Percentiles rank a stretch among this genome's conserved stretches.
phyloP scores from a whole-genome alignment of 2,888 invertebrate species.

The Mallateleia sp. region DNA sequence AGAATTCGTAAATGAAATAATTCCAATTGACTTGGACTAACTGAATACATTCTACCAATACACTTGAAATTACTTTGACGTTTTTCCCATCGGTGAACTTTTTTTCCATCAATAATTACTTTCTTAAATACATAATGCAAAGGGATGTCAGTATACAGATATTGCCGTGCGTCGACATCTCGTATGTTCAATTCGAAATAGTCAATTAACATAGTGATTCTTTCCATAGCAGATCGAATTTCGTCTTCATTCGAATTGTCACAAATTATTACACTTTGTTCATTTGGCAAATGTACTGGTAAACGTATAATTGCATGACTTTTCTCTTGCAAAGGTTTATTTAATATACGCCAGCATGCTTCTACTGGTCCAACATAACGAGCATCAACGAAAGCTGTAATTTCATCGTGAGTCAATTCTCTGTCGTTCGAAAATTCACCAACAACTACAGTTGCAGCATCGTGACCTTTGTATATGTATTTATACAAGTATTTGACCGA shows the following conservation, averaged over 20 bases:
- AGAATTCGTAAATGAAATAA: background rate
- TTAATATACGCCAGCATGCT: background rate
- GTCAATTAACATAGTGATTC: background rate
- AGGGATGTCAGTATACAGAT: background rate
- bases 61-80: background rate
- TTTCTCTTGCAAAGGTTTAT: background rate
- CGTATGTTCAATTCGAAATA: background rate
- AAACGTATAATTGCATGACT: background rate
- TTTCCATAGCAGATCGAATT: background rate
- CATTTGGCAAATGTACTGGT: background rate
- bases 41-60: background rate
- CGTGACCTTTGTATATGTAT: constrained; percentile 38
- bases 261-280: background rate
- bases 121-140: background rate
- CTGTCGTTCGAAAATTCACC: background rate
- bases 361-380: constrained; percentile 19
- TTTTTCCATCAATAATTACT: background rate
- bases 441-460: constrained; percentile 8
- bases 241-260: background rate
- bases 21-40: background rate
- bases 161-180: background rate
- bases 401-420: constrained; percentile 46
- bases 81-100: background rate
- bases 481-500: constrained; percentile 72
- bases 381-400: constrained; percentile 47